Conservation (phyloP, 2,113 vertebrate species). For the Thomomys bottae region DNA sequence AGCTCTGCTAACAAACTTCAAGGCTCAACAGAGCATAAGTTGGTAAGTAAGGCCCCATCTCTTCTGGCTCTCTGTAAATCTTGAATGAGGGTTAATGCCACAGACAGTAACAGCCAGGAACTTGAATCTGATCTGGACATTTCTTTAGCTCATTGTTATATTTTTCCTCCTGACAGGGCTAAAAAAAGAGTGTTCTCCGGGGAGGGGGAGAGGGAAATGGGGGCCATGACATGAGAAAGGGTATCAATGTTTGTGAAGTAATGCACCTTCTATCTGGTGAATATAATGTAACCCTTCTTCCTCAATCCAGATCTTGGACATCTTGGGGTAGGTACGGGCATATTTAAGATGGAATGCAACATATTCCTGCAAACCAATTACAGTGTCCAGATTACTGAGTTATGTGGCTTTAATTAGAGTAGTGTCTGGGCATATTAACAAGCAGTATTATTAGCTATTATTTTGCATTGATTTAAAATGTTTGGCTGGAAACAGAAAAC, state of each 20-base stretch:
- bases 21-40: not conserved
- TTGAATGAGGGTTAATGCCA: not conserved
- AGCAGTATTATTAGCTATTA: slow-evolving; percentile 18
- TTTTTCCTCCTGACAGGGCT: not conserved
- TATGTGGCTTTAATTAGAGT: slow-evolving; percentile 4
- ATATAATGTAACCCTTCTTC: no score
- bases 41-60: not conserved
- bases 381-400: not conserved
- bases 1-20: not conserved
- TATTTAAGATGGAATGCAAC: not conserved
- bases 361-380: not conserved
- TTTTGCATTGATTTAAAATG: slow-evolving; percentile 3
- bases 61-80: not conserved
- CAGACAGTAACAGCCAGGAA: not conserved
- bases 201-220: no score
- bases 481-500: slow-evolving; percentile 8
- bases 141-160: not conserved
- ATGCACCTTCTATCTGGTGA: no score
- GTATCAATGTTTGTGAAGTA: no score
- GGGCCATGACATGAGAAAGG: no score
- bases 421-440: not conserved
- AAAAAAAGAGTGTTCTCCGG: not conserved
- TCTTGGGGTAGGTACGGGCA: not conserved
- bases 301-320: not conserved
- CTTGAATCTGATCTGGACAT: not conserved